Conservation (phyloP, 1,140 invertebrate genomes). For the Procambarus virginalis region DNA sequence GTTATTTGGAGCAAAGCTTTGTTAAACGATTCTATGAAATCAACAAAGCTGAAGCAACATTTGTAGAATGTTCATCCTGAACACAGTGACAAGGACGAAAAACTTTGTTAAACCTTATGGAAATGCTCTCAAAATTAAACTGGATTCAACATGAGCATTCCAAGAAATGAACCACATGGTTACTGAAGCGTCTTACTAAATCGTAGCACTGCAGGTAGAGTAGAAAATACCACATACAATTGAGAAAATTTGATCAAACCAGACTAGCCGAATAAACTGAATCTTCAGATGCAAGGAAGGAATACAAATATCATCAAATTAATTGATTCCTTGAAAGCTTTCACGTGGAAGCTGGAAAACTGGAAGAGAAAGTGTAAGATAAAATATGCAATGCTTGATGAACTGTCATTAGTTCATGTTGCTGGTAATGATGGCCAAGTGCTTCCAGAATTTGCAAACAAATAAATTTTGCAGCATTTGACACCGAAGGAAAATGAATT, state of each 20-base stretch:
- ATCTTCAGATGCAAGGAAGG: constrained; percentile 44
- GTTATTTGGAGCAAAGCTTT: constrained; percentile 2
- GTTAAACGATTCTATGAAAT: not conserved
- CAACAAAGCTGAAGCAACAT: constrained; percentile 19
- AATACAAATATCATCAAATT: constrained; percentile 48
- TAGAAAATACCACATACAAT: constrained; percentile 25
- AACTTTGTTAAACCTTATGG: not conserved
- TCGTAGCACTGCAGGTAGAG: constrained; percentile 20
- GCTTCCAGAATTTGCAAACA: constrained; percentile 6
- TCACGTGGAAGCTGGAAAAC: constrained; percentile 24
- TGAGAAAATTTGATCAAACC: constrained; percentile 21
- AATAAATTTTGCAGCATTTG: not conserved
- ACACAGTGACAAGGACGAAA: constrained; percentile 11
- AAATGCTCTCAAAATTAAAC: constrained; percentile 29
- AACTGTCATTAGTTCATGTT: constrained; percentile 5
- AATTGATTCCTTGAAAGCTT: too few relatives aligned
- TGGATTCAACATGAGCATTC: constrained; percentile 17
- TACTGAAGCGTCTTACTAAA: constrained; percentile 13
- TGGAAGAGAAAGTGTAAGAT: constrained; percentile 38
- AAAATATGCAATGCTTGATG: constrained; percentile 4
- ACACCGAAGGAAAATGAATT: too few relatives aligned
- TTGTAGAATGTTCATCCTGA: constrained; percentile 20
- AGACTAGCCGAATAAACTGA: not conserved
- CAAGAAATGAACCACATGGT: not conserved
- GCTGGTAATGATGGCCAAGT: constrained; percentile 5